Percentiles rank a stretch among this genome's conserved stretches.
Evolutionary conservation across 2,797 vertebrate genomes (phyloP).

Genomic region (Eutrigla gurnardus): DNA sequence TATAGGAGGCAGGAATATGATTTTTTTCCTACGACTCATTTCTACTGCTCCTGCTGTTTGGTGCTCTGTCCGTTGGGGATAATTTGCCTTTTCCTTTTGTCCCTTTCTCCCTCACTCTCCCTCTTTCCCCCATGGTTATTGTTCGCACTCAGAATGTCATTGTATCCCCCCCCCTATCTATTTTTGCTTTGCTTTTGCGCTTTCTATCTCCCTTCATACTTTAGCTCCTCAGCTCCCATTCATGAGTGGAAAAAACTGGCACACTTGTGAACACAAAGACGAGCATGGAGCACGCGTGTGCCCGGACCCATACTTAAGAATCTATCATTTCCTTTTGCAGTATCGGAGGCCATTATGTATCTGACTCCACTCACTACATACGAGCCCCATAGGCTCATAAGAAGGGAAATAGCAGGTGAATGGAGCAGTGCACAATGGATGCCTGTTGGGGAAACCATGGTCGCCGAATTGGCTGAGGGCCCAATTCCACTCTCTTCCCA

Average conservation of each 20-base stretch:
- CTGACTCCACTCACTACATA: slow-evolving; percentile 32
- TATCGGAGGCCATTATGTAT: slow-evolving; percentile 51
- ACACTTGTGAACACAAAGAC: slow-evolving; percentile 56
- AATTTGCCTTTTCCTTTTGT: slow-evolving; percentile 60
- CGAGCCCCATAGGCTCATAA: slow-evolving; percentile 53
- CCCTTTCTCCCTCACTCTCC: slow-evolving; percentile 17
- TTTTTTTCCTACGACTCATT: slow-evolving; percentile 38
- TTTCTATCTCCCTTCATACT: slow-evolving; percentile 19
- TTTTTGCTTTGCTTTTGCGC: slow-evolving; percentile 64
- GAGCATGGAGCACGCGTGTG: slow-evolving; percentile 30
- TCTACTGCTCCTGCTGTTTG: slow-evolving; percentile 26
- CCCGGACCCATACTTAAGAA: slow-evolving; percentile 27
- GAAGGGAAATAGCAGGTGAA: slow-evolving; percentile 52
- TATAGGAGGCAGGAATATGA: slow-evolving; percentile 39
- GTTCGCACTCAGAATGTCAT: slow-evolving; percentile 54
- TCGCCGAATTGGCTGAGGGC: slow-evolving; percentile 66
- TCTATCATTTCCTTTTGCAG: slow-evolving; percentile 52
- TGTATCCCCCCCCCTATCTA: slow-evolving; percentile 51
- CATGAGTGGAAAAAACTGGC: slow-evolving; percentile 54
- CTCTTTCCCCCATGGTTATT: slow-evolving; percentile 53
- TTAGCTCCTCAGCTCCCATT: slow-evolving; percentile 49
- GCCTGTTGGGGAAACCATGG: slow-evolving; percentile 71
- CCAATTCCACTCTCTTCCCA: slow-evolving; percentile 56
- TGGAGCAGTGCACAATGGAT: slow-evolving; percentile 65
- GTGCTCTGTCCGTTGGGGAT: slow-evolving; percentile 54